Evolutionary conservation across 2,888 invertebrate genomes (phyloP), one percentile per base, ranked within the genome.

Genomic region (Xanthorhoe spadicearia): DNA sequence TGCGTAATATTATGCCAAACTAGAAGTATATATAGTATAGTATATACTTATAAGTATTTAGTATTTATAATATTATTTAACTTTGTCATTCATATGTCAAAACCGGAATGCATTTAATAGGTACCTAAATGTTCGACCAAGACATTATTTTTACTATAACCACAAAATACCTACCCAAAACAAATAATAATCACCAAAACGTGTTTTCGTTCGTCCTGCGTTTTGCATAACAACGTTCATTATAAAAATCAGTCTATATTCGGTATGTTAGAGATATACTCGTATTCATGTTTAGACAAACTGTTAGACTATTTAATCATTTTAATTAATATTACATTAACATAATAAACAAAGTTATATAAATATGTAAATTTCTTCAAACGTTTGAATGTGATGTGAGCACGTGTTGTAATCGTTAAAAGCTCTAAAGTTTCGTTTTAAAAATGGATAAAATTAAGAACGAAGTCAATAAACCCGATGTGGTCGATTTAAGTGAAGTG

Each of bases 401-500:
- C 38, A 38, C 38, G 38, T 38, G 38, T 23, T 23, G 1, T 23
- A 8, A n/a, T 7, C 8, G 32, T 32, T 6, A 6, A 32, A 5
- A 32, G 32, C 7, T 32, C 28, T 6, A 32, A 43, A 43, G 38
- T 38, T 38, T 38, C n/a, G 13, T 15, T 18, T 8, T n/a, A 2
- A 64, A 19, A 61, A 62, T 59, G 51, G 50, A 52, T 9, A 52
- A 32, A 8, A 63, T 48, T 46, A 69, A 69, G 52, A 51, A 65
- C 4, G 54, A 72, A 19, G 61, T 67, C 1, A 61, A 62, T 6
- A 74, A 79, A 43, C 13, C 10, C 38, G 38, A 43, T 62, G 52
- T 73, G 17, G 70, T 74, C 57, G 83, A 82, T 38, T 72, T 88
- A 60, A 77, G 80, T 0, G 77, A 83, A 32, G 71, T 87, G 2